phyloP scores from a whole-genome alignment of 2,888 invertebrate genomes.

The Neuroscelio doddi region DNA sequence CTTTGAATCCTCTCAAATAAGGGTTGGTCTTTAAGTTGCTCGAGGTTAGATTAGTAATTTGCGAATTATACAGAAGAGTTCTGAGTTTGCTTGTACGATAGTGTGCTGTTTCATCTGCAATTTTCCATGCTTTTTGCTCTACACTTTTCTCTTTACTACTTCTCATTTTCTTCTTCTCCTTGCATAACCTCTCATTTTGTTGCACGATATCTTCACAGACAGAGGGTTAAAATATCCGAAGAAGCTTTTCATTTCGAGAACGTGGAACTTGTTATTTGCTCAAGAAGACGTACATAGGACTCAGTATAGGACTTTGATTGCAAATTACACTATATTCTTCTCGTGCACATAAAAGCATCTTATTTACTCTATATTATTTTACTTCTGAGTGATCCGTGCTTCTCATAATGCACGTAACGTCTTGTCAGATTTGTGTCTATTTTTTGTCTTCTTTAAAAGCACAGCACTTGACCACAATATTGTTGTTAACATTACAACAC shows the following conservation, averaged over 20 bases:
- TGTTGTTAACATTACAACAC: background rate
- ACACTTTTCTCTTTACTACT: conserved; percentile 30
- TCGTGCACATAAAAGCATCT: conserved; percentile 30
- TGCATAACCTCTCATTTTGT: conserved; percentile 18
- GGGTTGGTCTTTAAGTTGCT: conserved; percentile 62
- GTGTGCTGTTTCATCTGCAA: conserved; percentile 58
- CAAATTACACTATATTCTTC: conserved; percentile 50
- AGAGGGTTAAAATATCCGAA: conserved; percentile 27
- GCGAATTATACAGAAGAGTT: conserved; percentile 59
- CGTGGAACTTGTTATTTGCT: conserved; percentile 55
- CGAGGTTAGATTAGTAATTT: conserved; percentile 64
- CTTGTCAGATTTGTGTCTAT: conserved; percentile 21
- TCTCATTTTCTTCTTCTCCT: conserved; percentile 28
- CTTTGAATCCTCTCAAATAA: conserved; percentile 59
- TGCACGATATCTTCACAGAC: conserved; percentile 25
- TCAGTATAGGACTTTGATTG: conserved; percentile 45
- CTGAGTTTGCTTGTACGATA: conserved; percentile 48
- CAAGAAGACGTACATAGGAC: conserved; percentile 36
- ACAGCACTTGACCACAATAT: background rate
- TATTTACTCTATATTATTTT: conserved; percentile 41
- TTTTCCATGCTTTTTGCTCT: conserved; percentile 53
- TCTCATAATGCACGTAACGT: conserved; percentile 26
- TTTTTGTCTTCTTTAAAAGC: background rate
- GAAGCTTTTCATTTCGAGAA: conserved; percentile 57
- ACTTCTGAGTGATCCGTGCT: conserved; percentile 17